Evolutionary conservation across 2,797 vertebrate species (phyloP).

Genomic region (Thamnophis elegans): DNA sequence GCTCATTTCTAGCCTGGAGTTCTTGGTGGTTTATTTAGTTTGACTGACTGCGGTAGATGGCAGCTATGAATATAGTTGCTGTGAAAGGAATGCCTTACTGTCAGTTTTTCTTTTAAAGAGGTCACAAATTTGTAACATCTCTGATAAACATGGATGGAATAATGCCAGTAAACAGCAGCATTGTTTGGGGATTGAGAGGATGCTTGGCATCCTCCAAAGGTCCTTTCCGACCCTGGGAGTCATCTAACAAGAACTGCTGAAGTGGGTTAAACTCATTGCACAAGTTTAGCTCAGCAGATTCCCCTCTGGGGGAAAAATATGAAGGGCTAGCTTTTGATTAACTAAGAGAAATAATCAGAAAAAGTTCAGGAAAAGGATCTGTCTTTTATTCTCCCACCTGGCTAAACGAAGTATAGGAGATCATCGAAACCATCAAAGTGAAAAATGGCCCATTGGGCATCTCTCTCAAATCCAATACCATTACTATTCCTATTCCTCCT

Average conservation of each 20-base stretch:
- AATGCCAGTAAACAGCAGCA: conserved; percentile 64
- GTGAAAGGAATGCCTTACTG: conserved; percentile 65
- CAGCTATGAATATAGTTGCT: conserved; percentile 73
- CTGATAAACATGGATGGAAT: conserved; percentile 66
- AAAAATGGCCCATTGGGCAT: neutral
- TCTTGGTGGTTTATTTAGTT: conserved; percentile 75
- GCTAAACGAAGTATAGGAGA: neutral
- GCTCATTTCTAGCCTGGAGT: conserved; percentile 67
- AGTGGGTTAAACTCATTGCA: neutral
- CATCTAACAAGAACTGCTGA: neutral
- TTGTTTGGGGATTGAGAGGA: neutral
- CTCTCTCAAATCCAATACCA: neutral
- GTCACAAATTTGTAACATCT: conserved; percentile 72
- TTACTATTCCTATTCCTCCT: too few relatives aligned
- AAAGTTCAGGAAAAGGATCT: neutral
- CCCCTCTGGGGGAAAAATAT: neutral
- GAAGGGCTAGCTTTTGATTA: neutral
- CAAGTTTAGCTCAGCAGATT: neutral
- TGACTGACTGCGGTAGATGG: conserved; percentile 69
- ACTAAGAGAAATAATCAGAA: neutral
- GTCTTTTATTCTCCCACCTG: neutral
- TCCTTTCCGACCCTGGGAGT: neutral
- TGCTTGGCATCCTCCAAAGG: neutral
- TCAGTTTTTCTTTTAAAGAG: conserved; percentile 61
- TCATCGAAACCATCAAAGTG: neutral